Conservation (phyloP, 2,888 invertebrate species). For the Caenorhabditis uteleia region DNA sequence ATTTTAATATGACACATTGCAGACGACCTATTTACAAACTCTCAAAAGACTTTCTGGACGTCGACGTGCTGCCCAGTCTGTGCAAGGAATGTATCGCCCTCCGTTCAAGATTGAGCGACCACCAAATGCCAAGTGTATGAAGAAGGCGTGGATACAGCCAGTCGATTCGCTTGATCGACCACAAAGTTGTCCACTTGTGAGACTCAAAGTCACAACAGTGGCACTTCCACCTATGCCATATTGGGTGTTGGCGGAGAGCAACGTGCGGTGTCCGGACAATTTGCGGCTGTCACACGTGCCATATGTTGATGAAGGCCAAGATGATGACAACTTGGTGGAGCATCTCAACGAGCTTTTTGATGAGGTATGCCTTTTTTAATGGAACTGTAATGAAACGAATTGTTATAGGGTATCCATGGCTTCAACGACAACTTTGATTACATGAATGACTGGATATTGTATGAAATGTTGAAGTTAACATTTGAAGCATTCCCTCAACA, state of each 20-base stretch:
- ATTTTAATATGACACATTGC: too few relatives aligned
- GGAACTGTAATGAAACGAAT: too few relatives aligned
- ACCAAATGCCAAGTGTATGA: too few relatives aligned
- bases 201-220: too few relatives aligned
- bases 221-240: constrained; percentile 7
- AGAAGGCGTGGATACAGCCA: too few relatives aligned
- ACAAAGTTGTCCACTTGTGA: too few relatives aligned
- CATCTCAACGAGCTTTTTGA: constrained; percentile 97
- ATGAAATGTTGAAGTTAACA: constrained; percentile 81
- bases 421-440: constrained; percentile 17
- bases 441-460: constrained; percentile 90
- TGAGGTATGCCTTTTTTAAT: constrained; percentile 75
- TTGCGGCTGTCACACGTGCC: constrained; percentile 97
- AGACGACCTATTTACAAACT: too few relatives aligned
- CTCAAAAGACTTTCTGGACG: too few relatives aligned
- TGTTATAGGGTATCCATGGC: constrained; percentile 24
- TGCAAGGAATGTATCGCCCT: too few relatives aligned
- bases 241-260: constrained; percentile 14
- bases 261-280: constrained; percentile 84
- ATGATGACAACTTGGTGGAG: constrained; percentile 93
- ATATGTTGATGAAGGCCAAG: constrained; percentile 96
- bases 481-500: background rate
- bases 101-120: too few relatives aligned
- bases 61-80: too few relatives aligned
- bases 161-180: too few relatives aligned